These are phyloP conservation scores for Trachelus tabidus DNA, from an alignment of 2,888 invertebrate species.

Conservation along the genomic window DNA sequence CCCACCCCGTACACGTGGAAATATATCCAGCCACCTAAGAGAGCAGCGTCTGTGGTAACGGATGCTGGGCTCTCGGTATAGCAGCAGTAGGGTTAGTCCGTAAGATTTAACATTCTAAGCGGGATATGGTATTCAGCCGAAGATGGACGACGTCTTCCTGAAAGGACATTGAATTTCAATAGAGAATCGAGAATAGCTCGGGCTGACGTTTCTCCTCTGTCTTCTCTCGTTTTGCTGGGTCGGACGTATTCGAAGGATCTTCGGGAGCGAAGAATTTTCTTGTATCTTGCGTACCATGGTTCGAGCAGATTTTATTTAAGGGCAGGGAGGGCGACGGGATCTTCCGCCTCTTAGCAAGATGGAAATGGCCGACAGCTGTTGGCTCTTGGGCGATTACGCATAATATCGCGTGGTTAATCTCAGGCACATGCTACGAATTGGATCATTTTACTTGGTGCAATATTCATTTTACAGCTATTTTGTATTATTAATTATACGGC, in stretches of 20 bases:
- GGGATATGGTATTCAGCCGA: constrained; percentile 36
- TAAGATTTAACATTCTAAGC: constrained; percentile 42
- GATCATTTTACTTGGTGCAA: constrained; percentile 43
- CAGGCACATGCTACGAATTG: constrained; percentile 53
- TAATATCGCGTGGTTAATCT: constrained; percentile 54
- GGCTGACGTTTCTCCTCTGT: background rate
- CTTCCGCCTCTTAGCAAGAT: constrained; percentile 16
- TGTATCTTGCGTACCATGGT: background rate
- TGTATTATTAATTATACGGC: background rate
- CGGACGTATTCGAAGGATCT: constrained; percentile 22
- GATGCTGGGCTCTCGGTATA: background rate
- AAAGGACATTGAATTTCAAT: constrained; percentile 55
- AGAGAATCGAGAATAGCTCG: constrained; percentile 42
- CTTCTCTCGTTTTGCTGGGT: constrained; percentile 8
- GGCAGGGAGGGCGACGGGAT: background rate
- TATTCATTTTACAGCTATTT: constrained; percentile 40
- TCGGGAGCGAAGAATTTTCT: background rate
- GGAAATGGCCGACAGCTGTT: constrained; percentile 49
- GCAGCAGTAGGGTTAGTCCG: constrained; percentile 35
- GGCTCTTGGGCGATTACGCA: constrained; percentile 51
- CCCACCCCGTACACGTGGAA: background rate
- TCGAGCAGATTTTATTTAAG: background rate
- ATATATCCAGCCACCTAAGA: background rate
- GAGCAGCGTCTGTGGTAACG: background rate
- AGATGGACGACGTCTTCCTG: constrained; percentile 54